phyloP scores from a whole-genome alignment of 2,113 vertebrate genomes.

The Antennarius striatus region DNA sequence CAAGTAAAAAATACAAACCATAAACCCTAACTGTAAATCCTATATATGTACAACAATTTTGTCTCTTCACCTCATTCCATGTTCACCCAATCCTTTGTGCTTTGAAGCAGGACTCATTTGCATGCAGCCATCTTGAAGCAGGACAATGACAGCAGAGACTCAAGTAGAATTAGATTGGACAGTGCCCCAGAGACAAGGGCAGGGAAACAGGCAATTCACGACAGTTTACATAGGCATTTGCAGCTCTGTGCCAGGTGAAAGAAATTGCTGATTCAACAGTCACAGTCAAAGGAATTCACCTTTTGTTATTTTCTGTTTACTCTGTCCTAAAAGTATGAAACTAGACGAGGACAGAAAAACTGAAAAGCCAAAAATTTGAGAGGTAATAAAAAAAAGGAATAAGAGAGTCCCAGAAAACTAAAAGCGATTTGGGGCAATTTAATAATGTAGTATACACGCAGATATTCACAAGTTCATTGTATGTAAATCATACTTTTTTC shows the following conservation, averaged over 20 bases:
- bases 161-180: conserved; percentile 53
- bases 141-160: conserved; percentile 15
- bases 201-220: conserved; percentile 57
- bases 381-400: too few species aligned
- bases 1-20: too few species aligned
- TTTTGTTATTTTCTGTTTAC: conserved; percentile 27
- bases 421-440: too few species aligned
- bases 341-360: conserved; percentile 5
- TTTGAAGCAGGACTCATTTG: conserved; percentile 51
- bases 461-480: too few species aligned
- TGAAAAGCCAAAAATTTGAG: not conserved
- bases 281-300: not conserved
- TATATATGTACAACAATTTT: not conserved
- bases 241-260: conserved; percentile 20
- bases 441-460: too few species aligned
- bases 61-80: conserved; percentile 19
- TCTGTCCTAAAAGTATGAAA: conserved; percentile 16
- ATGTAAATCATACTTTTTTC: too few species aligned
- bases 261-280: conserved; percentile 36
- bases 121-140: conserved; percentile 36
- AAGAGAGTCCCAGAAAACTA: too few species aligned
- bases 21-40: too few species aligned
- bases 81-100: conserved; percentile 18
- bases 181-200: conserved; percentile 50
- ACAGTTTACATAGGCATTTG: conserved; percentile 52